phyloP scores from a whole-genome alignment of 2,888 invertebrate species.

The Ecliptopera silaceata region DNA sequence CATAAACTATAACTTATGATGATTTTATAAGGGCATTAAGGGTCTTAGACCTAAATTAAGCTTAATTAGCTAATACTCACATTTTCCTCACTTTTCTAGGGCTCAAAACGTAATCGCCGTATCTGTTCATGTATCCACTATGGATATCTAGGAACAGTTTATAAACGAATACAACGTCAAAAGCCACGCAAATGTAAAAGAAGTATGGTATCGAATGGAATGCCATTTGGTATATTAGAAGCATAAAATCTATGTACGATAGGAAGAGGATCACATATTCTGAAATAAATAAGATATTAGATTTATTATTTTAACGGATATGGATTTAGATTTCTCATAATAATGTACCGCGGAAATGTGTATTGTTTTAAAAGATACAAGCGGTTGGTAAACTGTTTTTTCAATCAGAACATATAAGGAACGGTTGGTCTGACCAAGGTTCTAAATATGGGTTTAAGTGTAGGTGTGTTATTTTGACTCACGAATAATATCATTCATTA shows the following conservation, averaged over 20 bases:
- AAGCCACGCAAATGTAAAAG: constrained; percentile 57
- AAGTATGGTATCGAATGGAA: constrained; percentile 67
- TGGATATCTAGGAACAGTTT: constrained; percentile 76
- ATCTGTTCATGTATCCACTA: constrained; percentile 75
- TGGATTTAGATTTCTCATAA: too few species aligned
- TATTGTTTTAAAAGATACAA: background rate
- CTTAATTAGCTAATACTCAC: constrained; percentile 51
- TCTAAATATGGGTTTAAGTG: constrained; percentile 19
- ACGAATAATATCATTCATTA: constrained; percentile 21
- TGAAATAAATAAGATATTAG: constrained; percentile 49
- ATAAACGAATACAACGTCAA: constrained; percentile 69
- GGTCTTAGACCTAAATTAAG: too few species aligned
- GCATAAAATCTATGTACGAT: constrained; percentile 70
- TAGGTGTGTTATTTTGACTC: constrained; percentile 25
- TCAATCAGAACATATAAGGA: constrained; percentile 13
- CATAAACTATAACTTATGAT: too few species aligned
- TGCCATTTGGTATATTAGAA: constrained; percentile 77
- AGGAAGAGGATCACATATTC: constrained; percentile 68
- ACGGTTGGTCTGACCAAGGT: constrained; percentile 5
- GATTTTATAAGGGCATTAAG: too few species aligned
- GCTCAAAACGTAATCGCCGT: constrained; percentile 74
- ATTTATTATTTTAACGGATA: background rate
- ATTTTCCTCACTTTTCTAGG: constrained; percentile 70
- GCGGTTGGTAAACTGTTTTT: background rate
- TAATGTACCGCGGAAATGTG: too few species aligned